Conservation (phyloP, 2,888 invertebrate genomes). For the Pilophorus perplexus region DNA sequence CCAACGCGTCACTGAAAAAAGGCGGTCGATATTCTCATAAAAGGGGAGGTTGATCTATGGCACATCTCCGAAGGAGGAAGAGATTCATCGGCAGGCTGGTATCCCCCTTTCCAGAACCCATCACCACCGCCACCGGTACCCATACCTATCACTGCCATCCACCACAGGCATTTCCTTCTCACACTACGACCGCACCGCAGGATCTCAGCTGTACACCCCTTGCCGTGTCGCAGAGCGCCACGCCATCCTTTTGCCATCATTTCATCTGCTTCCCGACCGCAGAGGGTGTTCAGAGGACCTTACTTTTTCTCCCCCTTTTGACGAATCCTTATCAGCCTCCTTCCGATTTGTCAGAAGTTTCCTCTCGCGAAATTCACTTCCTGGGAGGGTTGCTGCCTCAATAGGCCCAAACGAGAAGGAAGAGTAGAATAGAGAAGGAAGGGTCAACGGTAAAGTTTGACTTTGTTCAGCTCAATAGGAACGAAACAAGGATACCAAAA, state of each 20-base stretch:
- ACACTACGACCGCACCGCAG: constrained; percentile 2
- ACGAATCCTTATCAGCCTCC: constrained; percentile 15
- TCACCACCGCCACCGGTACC: too few species aligned
- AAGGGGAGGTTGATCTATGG: constrained; percentile 30
- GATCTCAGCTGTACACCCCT: neutral
- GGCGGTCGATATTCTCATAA: constrained; percentile 29
- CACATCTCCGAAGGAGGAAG: constrained; percentile 16
- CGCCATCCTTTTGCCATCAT: too few species aligned
- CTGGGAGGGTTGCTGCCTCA: neutral
- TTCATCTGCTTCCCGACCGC: neutral
- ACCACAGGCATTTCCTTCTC: neutral
- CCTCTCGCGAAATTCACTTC: constrained; percentile 12
- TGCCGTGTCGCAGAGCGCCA: neutral
- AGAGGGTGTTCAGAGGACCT: neutral
- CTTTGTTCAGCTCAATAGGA: too few species aligned
- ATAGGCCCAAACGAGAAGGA: neutral
- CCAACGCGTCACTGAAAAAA: constrained; percentile 2
- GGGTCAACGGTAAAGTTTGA: too few species aligned
- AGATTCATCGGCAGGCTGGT: constrained; percentile 21
- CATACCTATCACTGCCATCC: constrained; percentile 16
- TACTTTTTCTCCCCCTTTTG: neutral
- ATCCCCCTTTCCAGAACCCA: neutral
- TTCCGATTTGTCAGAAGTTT: constrained; percentile 26
- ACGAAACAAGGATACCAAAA: too few species aligned
- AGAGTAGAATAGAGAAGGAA: too few species aligned